Conservation (phyloP, 2,888 invertebrate genomes). For the Aleiodes testaceus region DNA sequence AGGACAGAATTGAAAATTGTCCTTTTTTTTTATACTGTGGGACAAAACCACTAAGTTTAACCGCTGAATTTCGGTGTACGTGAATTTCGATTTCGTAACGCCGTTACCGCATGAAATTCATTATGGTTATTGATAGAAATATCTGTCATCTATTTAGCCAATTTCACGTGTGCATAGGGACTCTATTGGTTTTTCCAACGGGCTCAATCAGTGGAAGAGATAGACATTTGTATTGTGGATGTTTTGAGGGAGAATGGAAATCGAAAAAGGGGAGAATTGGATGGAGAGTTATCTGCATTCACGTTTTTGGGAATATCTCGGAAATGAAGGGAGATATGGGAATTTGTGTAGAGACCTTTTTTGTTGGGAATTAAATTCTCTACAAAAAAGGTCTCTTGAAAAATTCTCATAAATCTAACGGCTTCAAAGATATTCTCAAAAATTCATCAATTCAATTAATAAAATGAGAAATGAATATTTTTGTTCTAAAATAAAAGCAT, state of each 20-base stretch:
- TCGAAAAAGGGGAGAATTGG: no score
- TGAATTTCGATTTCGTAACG: neutral
- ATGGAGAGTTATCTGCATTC: no score
- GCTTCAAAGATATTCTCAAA: neutral
- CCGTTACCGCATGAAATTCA: slow-evolving; percentile 6
- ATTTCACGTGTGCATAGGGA: neutral
- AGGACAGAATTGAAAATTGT: neutral
- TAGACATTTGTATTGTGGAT: no score
- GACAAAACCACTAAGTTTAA: slow-evolving; percentile 1
- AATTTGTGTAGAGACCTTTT: no score
- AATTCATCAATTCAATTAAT: neutral
- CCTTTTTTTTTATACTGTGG: neutral
- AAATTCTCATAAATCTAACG: neutral
- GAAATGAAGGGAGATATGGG: no score
- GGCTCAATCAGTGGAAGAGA: no score
- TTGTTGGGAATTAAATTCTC: neutral
- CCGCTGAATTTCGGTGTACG: neutral
- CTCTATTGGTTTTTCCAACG: no score
- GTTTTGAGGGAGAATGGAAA: no score
- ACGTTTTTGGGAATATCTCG: no score
- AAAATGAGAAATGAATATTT: neutral
- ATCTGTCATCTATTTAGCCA: neutral
- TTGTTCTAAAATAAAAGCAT: neutral
- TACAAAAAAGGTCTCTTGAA: neutral
- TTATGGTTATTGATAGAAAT: slow-evolving; percentile 8